Evolutionary conservation across 1,140 invertebrate species (phyloP).

Genomic region (Nylanderia fulva): DNA sequence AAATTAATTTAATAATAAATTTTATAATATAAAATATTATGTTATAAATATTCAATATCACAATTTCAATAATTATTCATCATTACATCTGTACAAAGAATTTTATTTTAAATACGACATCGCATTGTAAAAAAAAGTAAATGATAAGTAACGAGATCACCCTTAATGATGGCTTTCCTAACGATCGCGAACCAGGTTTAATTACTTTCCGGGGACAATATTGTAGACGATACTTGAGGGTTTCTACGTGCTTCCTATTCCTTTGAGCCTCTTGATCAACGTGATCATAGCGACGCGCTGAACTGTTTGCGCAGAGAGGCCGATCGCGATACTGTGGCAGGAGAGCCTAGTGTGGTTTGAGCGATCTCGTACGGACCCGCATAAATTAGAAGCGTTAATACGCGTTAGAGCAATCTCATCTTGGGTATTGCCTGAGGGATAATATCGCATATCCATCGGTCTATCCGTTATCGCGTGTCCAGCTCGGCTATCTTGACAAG

Average conservation of each 20-base stretch:
- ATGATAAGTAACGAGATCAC: background rate
- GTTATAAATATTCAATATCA: background rate
- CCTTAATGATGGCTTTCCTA: background rate
- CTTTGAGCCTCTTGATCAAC: slow-evolving; percentile 74
- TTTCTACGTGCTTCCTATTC: slow-evolving; percentile 61
- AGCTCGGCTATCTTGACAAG: background rate
- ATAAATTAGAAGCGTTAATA: slow-evolving; percentile 81
- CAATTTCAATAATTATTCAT: no score
- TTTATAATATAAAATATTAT: no score
- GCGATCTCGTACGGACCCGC: slow-evolving; percentile 71
- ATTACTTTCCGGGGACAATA: slow-evolving; percentile 55
- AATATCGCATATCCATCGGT: slow-evolving; percentile 30
- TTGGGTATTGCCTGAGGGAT: slow-evolving; percentile 73
- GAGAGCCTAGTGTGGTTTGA: slow-evolving; percentile 60
- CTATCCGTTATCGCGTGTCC: slow-evolving; percentile 47
- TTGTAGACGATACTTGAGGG: slow-evolving; percentile 21
- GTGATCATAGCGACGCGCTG: slow-evolving; percentile 69
- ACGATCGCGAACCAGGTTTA: background rate
- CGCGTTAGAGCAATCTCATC: slow-evolving; percentile 74
- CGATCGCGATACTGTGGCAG: slow-evolving; percentile 56
- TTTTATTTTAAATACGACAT: background rate
- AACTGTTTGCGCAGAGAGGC: slow-evolving; percentile 67
- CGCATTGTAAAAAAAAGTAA: background rate
- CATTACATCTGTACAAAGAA: no score
- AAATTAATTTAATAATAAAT: no score